phyloP scores from a whole-genome alignment of 2,797 vertebrate species.

The Pantherophis alleghaniensis region DNA sequence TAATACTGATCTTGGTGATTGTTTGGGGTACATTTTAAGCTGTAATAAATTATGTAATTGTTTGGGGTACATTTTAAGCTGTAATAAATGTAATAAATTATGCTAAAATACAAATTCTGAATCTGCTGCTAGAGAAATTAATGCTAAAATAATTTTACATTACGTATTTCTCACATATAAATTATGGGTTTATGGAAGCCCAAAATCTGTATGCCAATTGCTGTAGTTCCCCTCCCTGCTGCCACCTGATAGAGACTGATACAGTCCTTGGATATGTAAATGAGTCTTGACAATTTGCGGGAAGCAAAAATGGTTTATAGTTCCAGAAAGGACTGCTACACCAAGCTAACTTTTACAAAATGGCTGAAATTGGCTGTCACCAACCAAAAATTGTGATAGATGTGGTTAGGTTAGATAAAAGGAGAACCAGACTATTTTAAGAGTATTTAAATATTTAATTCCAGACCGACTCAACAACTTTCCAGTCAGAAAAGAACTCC shows the following conservation, averaged over 20 bases:
- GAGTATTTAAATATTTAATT: background rate
- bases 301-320: background rate
- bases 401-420: background rate
- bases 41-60: background rate
- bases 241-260: background rate
- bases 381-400: background rate
- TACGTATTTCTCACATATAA: background rate
- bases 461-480: background rate
- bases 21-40: background rate
- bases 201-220: background rate
- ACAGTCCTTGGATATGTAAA: background rate
- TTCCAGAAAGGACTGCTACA: background rate
- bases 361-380: background rate
- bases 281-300: background rate
- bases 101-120: background rate
- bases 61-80: background rate
- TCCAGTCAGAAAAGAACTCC: background rate
- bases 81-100: background rate
- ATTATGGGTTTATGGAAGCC: background rate
- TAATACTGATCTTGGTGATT: background rate
- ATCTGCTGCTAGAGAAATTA: background rate
- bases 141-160: background rate
- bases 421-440: background rate
- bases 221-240: background rate
- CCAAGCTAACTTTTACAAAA: background rate